Conservation (phyloP, 2,888 invertebrate species). For the Nebria brevicollis region DNA sequence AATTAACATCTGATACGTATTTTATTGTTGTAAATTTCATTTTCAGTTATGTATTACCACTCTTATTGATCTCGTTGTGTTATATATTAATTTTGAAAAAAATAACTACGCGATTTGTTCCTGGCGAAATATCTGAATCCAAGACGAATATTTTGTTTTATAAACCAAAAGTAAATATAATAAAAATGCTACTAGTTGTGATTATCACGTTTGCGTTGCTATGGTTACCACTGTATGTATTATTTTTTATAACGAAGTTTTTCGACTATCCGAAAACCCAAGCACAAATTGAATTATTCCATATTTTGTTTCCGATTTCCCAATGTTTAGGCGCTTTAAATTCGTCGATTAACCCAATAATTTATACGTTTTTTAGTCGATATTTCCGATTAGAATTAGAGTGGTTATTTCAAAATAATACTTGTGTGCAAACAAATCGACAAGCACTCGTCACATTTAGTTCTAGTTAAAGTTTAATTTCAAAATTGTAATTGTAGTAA, state of each 20-base stretch:
- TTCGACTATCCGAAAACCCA: conserved; percentile 24
- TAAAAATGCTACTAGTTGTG: conserved; percentile 37
- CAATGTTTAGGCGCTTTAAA: conserved; percentile 30
- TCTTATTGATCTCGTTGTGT: conserved; percentile 28
- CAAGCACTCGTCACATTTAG: background rate
- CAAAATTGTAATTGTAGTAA: no score
- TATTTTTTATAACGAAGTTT: conserved; percentile 33
- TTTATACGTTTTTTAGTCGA: conserved; percentile 32
- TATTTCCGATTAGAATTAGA: conserved; percentile 30
- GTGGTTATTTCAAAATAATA: conserved; percentile 13
- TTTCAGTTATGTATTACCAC: conserved; percentile 34
- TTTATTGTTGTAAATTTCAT: conserved; percentile 26
- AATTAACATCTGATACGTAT: conserved; percentile 28
- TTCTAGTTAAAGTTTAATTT: background rate
- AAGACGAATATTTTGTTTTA: conserved; percentile 16
- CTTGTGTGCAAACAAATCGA: background rate
- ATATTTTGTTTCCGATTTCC: conserved; percentile 27
- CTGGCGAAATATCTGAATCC: conserved; percentile 28
- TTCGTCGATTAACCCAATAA: conserved; percentile 35
- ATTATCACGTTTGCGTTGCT: conserved; percentile 27
- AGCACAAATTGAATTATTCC: conserved; percentile 20
- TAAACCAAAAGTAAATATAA: conserved; percentile 30
- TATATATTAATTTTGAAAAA: conserved; percentile 31
- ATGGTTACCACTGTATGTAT: conserved; percentile 30
- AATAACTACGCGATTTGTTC: conserved; percentile 24